Base-by-base conservation (phyloP, 2,113 vertebrate species). In the Aptenodytes forsteri region DNA sequence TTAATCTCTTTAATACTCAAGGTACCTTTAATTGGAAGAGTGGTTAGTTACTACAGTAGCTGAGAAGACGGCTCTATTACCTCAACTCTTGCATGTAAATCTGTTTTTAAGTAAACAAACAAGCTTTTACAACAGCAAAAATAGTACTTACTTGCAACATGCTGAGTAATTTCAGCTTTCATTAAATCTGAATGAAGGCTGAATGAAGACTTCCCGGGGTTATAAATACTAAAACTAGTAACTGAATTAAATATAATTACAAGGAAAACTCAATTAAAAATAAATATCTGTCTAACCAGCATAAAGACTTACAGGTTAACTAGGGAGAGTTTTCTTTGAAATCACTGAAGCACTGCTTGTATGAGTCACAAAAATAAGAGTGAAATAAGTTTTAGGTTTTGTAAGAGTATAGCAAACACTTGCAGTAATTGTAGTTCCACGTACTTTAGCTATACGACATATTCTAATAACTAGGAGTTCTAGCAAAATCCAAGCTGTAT, bases 211-310 rank as follows among this genome's bases (percentile, higher is more conserved):
- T 89, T 95, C 91, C 77, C 0, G 7, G 52, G 69, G 70, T 92
- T 97, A 82, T 89, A 94, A 91, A 92, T 94, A 89, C 84, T 82
- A 32, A 36, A 84, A 67, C 62, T 84, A 3, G 5, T 95, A 87
- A 95, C 59, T 84, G 80, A 80, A 87, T 92, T 92, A 93, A 93
- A 67, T 81, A 56, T 87, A 93, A 86, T 96, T 95, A 81, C 69
- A 84, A 64, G 50, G 80, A 58, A 78, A 92, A 84, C 30, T 64
- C 72, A 67, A 66, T 79, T 95, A 84, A 84, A 92, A 91, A 87
- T 65, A 83, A 66, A 49, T 70, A 82, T 75, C 55, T 84, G 7
- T 77, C 72, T 89, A 67, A 92, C 36, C 64, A 94, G 50, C 66
- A 78, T 72, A 86, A 91, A 93, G 44, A 13, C 36, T 81, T 91